Evolutionary conservation across 2,797 vertebrate genomes (phyloP).

Genomic region (Malurus leucopterus): DNA sequence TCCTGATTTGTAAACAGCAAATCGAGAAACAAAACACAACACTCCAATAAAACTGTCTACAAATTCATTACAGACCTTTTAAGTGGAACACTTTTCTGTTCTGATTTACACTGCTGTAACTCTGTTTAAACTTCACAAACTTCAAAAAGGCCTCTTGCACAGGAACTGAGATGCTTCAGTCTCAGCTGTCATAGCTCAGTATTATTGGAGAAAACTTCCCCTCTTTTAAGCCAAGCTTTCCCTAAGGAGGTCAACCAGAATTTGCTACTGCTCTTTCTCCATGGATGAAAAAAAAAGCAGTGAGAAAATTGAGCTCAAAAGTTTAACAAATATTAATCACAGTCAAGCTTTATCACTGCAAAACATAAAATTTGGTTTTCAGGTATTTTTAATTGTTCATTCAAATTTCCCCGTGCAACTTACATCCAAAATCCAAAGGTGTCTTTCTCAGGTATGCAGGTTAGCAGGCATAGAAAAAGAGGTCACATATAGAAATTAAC

Average conservation of each 20-base stretch:
- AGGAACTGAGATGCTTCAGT: not conserved
- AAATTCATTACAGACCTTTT: not conserved
- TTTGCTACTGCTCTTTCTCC: not conserved
- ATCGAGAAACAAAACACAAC: not conserved
- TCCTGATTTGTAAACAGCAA: not conserved
- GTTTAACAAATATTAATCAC: not conserved
- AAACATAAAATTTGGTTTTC: not conserved
- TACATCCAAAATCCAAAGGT: not conserved
- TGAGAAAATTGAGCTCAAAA: not conserved
- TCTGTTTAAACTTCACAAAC: not conserved
- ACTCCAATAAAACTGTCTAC: not conserved
- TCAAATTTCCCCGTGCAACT: not conserved
- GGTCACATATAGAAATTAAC: not conserved
- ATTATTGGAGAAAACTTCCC: not conserved
- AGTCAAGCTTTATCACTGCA: not conserved
- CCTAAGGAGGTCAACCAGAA: not conserved
- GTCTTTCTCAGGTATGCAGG: not conserved
- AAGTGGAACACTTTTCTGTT: not conserved
- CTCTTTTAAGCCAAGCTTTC: not conserved
- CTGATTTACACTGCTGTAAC: not conserved
- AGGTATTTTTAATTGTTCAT: not conserved
- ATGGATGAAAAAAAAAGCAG: not conserved
- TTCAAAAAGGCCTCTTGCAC: not conserved
- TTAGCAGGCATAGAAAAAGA: not conserved
- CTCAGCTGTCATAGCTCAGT: not conserved